Conservation (phyloP, 2,797 vertebrate species). For the Scyliorhinus canicula region DNA sequence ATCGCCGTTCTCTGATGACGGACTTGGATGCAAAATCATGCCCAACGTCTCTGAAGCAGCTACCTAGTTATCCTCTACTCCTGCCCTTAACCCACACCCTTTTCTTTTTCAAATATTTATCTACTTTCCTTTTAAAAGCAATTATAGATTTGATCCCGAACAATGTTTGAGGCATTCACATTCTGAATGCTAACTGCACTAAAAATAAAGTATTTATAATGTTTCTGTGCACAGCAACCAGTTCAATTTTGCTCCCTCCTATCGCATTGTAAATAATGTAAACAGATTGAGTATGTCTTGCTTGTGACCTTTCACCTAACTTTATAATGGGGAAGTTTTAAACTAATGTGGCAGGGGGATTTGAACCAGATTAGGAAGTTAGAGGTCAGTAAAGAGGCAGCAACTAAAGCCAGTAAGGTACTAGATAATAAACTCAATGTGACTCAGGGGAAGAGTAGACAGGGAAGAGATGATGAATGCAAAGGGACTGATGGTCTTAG, state of each 20-base stretch:
- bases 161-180: background rate
- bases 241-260: background rate
- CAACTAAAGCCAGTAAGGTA: too few relatives aligned
- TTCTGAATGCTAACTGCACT: background rate
- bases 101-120: constrained; percentile 2
- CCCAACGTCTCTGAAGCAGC: background rate
- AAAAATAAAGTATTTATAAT: background rate
- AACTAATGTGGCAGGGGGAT: too few relatives aligned
- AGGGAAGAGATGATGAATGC: too few relatives aligned
- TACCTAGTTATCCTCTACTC: background rate
- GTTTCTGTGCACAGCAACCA: background rate
- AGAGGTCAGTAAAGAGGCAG: too few relatives aligned
- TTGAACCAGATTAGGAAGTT: too few relatives aligned
- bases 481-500: too few relatives aligned
- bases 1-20: too few relatives aligned
- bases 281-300: background rate
- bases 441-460: too few relatives aligned
- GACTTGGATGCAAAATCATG: too few relatives aligned
- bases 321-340: background rate
- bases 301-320: background rate
- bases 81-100: background rate
- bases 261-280: background rate
- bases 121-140: background rate
- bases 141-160: background rate
- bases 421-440: too few relatives aligned